Evolutionary conservation across 1,140 invertebrate species (phyloP).

Genomic region (Colletes gigas): DNA sequence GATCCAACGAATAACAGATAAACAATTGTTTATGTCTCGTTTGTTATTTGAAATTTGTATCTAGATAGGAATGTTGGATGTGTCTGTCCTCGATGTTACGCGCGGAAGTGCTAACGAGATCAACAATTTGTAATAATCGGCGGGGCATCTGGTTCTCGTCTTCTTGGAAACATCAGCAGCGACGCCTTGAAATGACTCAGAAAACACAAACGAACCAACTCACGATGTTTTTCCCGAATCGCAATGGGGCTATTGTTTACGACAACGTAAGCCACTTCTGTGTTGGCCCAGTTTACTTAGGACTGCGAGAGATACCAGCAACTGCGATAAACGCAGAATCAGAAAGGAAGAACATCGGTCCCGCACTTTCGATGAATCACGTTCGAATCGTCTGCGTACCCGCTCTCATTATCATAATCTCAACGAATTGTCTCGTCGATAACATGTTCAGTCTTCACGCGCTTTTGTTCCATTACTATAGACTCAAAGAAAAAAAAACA

Average conservation of each 20-base stretch:
- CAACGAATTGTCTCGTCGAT: conserved; percentile 19
- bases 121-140: not conserved
- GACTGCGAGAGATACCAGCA: conserved; percentile 37
- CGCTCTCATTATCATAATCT: conserved; percentile 44
- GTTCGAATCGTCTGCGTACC: conserved; percentile 19
- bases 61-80: too few species aligned
- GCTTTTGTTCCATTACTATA: not conserved
- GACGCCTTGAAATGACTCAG: conserved; percentile 16
- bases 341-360: conserved; percentile 60
- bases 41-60: too few species aligned
- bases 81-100: not conserved
- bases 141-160: conserved; percentile 26
- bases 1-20: too few species aligned
- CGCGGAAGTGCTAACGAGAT: not conserved
- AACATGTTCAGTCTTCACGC: not conserved
- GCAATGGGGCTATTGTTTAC: conserved; percentile 33
- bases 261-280: conserved; percentile 13
- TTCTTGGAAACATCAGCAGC: conserved; percentile 3
- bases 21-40: too few species aligned
- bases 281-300: conserved; percentile 50
- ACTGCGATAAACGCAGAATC: conserved; percentile 30
- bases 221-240: conserved; percentile 13
- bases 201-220: conserved; percentile 23
- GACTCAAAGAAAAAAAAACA: not conserved
- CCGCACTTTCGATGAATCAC: conserved; percentile 50